Evolutionary conservation across 2,797 vertebrate genomes (phyloP).

Genomic region (Phataginus tricuspis): DNA sequence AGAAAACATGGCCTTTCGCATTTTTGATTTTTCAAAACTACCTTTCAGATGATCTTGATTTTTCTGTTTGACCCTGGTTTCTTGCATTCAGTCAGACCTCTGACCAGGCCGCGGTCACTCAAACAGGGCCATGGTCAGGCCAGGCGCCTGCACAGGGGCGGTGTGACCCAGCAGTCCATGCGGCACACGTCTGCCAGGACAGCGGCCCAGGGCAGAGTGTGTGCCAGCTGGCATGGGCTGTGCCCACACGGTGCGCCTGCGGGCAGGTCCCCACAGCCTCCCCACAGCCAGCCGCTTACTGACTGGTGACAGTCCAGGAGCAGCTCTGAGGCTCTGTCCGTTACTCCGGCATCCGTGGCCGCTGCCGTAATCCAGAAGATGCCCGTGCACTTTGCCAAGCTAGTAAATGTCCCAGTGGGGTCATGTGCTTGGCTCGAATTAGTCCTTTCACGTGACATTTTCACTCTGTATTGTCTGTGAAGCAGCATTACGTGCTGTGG

Average conservation of each 20-base stretch:
- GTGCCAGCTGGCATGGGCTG: fast-evolving
- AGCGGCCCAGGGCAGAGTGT: too few relatives aligned
- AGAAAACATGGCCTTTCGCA: background rate
- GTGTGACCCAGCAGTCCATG: background rate
- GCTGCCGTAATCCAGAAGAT: background rate
- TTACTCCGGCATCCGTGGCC: fast-evolving
- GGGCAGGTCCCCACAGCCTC: too few relatives aligned
- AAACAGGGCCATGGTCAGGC: background rate
- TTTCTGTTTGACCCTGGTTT: background rate
- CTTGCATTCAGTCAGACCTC: background rate
- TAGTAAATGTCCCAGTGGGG: background rate
- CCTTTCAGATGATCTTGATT: background rate
- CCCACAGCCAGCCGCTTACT: background rate
- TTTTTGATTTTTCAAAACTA: too few relatives aligned
- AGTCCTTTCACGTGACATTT: background rate
- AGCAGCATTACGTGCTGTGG: background rate
- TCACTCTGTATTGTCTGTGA: background rate
- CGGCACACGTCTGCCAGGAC: background rate
- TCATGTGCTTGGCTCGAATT: background rate
- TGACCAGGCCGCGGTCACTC: background rate
- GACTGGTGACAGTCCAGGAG: background rate
- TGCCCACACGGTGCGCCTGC: fast-evolving
- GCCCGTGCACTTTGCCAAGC: background rate
- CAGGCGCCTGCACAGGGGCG: background rate
- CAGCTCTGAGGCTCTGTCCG: background rate